phyloP scores from a whole-genome alignment of 2,113 vertebrate species.

The Colaptes auratus region DNA sequence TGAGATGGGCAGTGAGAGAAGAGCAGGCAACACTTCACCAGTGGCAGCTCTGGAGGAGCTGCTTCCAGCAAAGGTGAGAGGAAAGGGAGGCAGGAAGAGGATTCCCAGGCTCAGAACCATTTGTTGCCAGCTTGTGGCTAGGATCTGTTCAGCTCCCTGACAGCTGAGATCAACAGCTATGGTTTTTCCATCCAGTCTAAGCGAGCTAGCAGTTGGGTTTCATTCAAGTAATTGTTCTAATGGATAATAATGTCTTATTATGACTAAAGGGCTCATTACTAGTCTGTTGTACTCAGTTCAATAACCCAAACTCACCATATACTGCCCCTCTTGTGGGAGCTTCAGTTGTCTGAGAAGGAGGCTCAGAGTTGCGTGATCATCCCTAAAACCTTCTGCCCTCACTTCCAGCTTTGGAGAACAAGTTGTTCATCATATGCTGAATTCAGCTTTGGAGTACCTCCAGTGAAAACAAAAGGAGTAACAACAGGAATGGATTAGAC shows the following conservation, averaged over 20 bases:
- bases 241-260: slow-evolving; percentile 35
- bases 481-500: slow-evolving; percentile 61
- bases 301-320: background rate
- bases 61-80: background rate
- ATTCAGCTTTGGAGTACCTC: slow-evolving; percentile 55
- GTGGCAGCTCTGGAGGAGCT: background rate
- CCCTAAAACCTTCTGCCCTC: slow-evolving; percentile 42
- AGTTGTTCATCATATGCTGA: slow-evolving; percentile 55
- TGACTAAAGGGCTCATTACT: slow-evolving; percentile 19
- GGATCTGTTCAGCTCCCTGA: background rate
- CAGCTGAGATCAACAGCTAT: background rate
- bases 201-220: slow-evolving; percentile 20
- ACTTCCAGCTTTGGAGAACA: slow-evolving; percentile 40
- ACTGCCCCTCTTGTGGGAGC: background rate
- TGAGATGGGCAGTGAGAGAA: background rate
- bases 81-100: background rate
- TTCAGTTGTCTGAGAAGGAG: slow-evolving; percentile 30
- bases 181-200: slow-evolving; percentile 6
- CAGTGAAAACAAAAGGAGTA: slow-evolving; percentile 64
- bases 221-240: slow-evolving; percentile 47
- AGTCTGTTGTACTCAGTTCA: slow-evolving; percentile 2
- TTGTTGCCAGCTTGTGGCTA: background rate
- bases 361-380: slow-evolving; percentile 32
- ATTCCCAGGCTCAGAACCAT: background rate
- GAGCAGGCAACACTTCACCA: background rate